These are phyloP conservation scores for Hydrozoanthus tunicans DNA, from an alignment of 64 coral and sea anemone species.

Conservation along the genomic window DNA sequence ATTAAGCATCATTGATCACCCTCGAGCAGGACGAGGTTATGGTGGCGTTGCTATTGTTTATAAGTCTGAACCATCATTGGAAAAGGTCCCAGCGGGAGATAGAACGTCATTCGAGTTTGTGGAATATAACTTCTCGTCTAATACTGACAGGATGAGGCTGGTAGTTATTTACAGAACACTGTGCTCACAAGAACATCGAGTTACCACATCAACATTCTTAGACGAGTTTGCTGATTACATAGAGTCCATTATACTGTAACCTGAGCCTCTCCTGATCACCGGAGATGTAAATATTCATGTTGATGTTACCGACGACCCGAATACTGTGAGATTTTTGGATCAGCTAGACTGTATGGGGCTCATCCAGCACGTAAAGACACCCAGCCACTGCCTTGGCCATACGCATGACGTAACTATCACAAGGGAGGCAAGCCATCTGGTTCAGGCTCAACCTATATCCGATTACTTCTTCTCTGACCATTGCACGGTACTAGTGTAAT, in stretches of 20 bases:
- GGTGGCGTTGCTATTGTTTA: conserved; percentile 15
- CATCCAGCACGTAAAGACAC: background rate
- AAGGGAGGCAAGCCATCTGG: background rate
- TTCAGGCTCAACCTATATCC: background rate
- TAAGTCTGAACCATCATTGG: conserved; percentile 10
- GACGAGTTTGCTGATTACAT: background rate
- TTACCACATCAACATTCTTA: background rate
- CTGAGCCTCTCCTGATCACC: background rate
- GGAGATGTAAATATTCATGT: conserved; percentile 18
- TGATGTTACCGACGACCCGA: background rate
- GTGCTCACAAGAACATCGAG: background rate
- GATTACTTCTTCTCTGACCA: conserved; percentile 8
- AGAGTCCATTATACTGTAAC: background rate
- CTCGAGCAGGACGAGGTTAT: background rate
- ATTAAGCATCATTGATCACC: too few relatives aligned
- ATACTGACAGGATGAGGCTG: background rate
- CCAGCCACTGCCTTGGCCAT: background rate
- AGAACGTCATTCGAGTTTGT: conserved; percentile 13
- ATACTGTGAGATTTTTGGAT: background rate
- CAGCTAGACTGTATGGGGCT: background rate
- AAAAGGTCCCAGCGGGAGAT: conserved; percentile 13
- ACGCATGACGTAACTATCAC: background rate
- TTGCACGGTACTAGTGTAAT: conserved; percentile 6
- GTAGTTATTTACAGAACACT: background rate
- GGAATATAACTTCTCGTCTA: background rate